Evolutionary conservation across 1,140 invertebrate species (phyloP).

Genomic region (Diorhabda elongata): DNA sequence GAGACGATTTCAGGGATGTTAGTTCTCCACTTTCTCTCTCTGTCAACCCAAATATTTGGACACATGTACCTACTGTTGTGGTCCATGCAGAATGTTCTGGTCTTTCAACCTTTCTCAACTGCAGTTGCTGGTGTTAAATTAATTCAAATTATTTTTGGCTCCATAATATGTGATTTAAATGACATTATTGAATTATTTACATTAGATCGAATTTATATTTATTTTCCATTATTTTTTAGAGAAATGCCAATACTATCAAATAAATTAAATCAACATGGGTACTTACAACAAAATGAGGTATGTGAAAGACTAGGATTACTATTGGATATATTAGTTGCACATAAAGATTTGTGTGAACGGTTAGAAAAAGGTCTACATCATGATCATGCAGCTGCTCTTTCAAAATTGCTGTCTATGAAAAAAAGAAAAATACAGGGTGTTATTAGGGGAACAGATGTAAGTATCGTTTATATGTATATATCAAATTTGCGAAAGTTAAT

Average conservation of each 20-base stretch:
- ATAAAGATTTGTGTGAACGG: conserved; percentile 65
- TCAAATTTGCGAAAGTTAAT: too few species aligned
- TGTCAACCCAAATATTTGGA: too few species aligned
- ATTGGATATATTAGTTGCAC: conserved; percentile 59
- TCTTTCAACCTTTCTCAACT: too few species aligned
- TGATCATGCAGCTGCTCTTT: conserved; percentile 65
- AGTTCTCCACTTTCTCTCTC: too few species aligned
- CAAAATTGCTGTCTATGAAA: conserved; percentile 66
- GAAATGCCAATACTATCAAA: conserved; percentile 40
- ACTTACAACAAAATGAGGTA: conserved; percentile 50
- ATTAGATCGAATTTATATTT: too few species aligned
- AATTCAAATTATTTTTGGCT: too few species aligned
- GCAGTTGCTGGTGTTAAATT: too few species aligned
- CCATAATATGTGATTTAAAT: too few species aligned
- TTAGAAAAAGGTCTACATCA: conserved; percentile 65
- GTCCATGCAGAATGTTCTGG: too few species aligned
- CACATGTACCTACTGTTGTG: too few species aligned
- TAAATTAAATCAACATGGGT: conserved; percentile 40
- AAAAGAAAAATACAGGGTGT: conserved; percentile 68
- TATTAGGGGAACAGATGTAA: conserved; percentile 58
- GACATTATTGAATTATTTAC: too few species aligned
- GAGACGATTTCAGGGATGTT: too few species aligned
- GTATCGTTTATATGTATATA: conserved; percentile 15
- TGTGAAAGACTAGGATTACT: conserved; percentile 61
- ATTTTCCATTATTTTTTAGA: conserved; percentile 29